These are phyloP conservation scores for Bombus balteatus DNA, from an alignment of 1,140 invertebrate species.

Conservation along the genomic window DNA sequence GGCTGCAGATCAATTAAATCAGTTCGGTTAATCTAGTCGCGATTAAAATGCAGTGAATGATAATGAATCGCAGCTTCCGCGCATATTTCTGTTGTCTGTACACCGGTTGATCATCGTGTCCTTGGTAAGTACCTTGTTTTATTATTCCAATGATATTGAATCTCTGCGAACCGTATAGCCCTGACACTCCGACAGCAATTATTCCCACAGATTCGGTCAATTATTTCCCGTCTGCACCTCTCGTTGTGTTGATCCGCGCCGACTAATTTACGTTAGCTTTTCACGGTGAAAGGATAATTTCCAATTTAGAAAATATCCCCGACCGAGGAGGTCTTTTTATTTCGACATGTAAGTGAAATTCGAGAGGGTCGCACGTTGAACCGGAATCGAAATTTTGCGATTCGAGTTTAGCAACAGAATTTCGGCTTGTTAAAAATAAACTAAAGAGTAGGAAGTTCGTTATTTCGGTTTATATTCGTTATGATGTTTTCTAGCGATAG, in stretches of 20 bases:
- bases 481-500: background rate
- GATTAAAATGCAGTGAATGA: constrained; percentile 15
- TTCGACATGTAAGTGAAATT: background rate
- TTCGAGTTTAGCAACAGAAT: background rate
- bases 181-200: background rate
- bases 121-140: constrained; percentile 29
- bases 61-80: background rate
- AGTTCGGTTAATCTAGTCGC: background rate
- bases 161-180: background rate
- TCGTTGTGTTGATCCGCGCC: background rate
- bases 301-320: background rate
- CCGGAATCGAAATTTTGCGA: background rate
- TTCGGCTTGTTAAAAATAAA: background rate
- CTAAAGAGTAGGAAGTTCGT: background rate
- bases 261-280: background rate
- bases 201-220: background rate
- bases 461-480: background rate
- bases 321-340: background rate
- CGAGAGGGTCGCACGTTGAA: background rate
- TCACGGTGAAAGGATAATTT: background rate
- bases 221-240: background rate
- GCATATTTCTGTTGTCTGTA: background rate
- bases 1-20: background rate
- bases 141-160: constrained; percentile 26
- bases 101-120: constrained; percentile 2